Evolutionary conservation across 2,113 vertebrate genomes (phyloP).

Genomic region (Geothlypis trichas): DNA sequence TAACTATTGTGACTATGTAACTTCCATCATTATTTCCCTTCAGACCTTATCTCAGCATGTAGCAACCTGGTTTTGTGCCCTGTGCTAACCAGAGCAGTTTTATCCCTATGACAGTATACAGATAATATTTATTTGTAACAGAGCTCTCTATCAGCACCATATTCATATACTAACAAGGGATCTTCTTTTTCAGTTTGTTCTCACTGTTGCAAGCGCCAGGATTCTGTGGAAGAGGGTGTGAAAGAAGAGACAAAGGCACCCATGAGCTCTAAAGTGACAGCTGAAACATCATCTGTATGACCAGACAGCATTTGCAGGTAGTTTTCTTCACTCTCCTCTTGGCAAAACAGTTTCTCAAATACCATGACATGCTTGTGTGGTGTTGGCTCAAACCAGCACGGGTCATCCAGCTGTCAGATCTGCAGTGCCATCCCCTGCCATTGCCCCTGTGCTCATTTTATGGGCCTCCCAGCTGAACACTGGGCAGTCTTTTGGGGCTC

Average conservation of each 20-base stretch:
- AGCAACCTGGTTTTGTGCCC: not conserved
- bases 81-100: not conserved
- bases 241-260: not conserved
- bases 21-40: not conserved
- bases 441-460: not conserved
- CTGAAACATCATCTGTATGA: slow-evolving; percentile 36
- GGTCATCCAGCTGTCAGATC: not conserved
- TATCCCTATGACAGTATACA: not conserved
- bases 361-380: not conserved
- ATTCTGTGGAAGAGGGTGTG: not conserved
- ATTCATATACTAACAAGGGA: not conserved
- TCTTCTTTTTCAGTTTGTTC: slow-evolving; percentile 43
- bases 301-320: slow-evolving; percentile 7
- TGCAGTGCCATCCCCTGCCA: not conserved
- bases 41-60: not conserved
- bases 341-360: not conserved
- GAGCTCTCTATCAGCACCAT: not conserved
- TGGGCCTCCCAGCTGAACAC: not conserved
- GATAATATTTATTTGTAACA: not conserved
- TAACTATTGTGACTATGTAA: not conserved
- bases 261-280: not conserved
- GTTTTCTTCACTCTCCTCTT: not conserved
- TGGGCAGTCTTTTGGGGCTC: not conserved
- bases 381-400: not conserved
- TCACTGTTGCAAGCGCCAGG: not conserved